These are phyloP conservation scores for Rattus norvegicus DNA, from an alignment of 2,113 vertebrate species.

Conservation along the genomic window GRCr8 NC_086021.1:186065501-186066000, in stretches of 20 bases:
- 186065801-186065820: not conserved
- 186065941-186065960: not conserved
- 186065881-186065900: not conserved
- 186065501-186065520: not conserved
- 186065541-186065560: fast-evolving
- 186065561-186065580: not conserved
- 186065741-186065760: not conserved
- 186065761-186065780: not conserved
- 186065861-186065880: not conserved
- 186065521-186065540: not conserved
- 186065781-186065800: not conserved
- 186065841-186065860: not conserved
- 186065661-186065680: not conserved
- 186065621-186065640: not conserved
- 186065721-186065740: fast-evolving
- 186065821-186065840: no score
- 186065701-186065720: not conserved
- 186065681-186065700: not conserved
- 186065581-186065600: not conserved
- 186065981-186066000: not conserved
- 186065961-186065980: not conserved
- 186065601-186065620: not conserved
- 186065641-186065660: not conserved
- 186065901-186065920: not conserved
- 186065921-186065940: not conserved